phyloP scores from a whole-genome alignment of 2,888 invertebrate genomes.

The Agrotis exclamationis region DNA sequence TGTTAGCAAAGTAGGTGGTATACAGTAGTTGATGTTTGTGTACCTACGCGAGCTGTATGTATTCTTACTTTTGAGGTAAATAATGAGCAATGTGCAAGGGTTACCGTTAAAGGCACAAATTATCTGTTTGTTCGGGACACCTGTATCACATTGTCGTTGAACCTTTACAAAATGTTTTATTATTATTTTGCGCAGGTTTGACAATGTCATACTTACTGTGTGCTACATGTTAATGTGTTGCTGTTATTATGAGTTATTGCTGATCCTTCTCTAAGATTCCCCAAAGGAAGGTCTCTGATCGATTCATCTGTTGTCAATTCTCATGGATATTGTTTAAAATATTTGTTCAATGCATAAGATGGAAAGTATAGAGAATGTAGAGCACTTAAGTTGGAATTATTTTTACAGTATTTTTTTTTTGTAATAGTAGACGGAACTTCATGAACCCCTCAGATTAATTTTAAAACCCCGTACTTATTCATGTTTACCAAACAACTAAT shows the following conservation, averaged over 20 bases:
- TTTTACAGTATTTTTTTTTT: background rate
- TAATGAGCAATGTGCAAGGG: conserved; percentile 68
- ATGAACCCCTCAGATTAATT: background rate
- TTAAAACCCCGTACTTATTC: background rate
- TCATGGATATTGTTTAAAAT: background rate
- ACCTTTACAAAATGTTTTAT: conserved; percentile 34
- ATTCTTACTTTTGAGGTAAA: conserved; percentile 66
- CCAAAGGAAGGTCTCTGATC: background rate
- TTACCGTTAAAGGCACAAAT: conserved; percentile 73
- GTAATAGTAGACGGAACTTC: background rate
- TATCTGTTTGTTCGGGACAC: conserved; percentile 67
- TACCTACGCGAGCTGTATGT: conserved; percentile 57
- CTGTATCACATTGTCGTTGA: conserved; percentile 51
- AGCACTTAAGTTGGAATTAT: background rate
- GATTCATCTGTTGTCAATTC: conserved; percentile 10
- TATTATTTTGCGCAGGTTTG: conserved; percentile 19
- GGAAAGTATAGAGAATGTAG: background rate
- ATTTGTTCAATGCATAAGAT: background rate
- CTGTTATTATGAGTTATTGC: conserved; percentile 15
- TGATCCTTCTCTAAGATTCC: conserved; percentile 17
- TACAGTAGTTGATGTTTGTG: conserved; percentile 61
- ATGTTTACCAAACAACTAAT: background rate
- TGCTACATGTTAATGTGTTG: background rate
- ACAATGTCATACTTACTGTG: conserved; percentile 1
- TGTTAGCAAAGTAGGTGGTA: conserved; percentile 69